Base-by-base conservation (phyloP, 2,113 vertebrate species). In the Tyto alba region DNA sequence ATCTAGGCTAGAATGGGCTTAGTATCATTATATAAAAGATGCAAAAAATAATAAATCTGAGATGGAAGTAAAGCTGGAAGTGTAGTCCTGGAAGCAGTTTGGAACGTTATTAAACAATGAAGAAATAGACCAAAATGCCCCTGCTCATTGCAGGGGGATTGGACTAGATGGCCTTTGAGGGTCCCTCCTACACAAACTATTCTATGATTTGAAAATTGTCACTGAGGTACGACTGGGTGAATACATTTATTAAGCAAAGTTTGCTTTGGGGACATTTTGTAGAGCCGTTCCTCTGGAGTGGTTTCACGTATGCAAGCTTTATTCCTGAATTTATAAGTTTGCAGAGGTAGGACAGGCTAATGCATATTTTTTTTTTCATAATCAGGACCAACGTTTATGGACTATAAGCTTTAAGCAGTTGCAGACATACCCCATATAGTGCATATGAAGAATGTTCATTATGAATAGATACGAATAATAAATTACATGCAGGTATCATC, bases 321-420 rank as follows among this genome's bases (percentile, higher is more conserved):
- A 20, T 38, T 6, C 9, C 48, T 80, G 27, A 8, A 15, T 71
- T 89, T 83, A 21, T 83, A 72, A 30, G 40, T 57, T 41, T 48
- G n/a, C 43, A 19, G 50, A 52, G 30, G 25, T n/a, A 34, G 26
- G 34, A 52, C 21, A 63, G 22, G 32, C 23, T 23, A 41, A 30
- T 1, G 3, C 7, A 1, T 26, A 0, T 26, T 12, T 73, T 56
- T 50, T 74, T 56, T 72, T 50, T 22, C 16, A 2, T n/a, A 7
- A 16, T 74, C 7, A 4, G 12, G 66, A 2, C 16, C 16, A 7
- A 14, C 27, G 14, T 41, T 53, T 45, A 2, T n/a, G 25, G 50
- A 50, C 29, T 38, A 7, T 26, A 47, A 73, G 30, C 26, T 41
- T 84, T 25, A 72, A 68, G 72, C n/a, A 38, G 20, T 23, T 81